Evolutionary conservation across 2,888 invertebrate genomes (phyloP), one percentile per base, ranked within the genome.

Genomic region (Orthosia gracilis): DNA sequence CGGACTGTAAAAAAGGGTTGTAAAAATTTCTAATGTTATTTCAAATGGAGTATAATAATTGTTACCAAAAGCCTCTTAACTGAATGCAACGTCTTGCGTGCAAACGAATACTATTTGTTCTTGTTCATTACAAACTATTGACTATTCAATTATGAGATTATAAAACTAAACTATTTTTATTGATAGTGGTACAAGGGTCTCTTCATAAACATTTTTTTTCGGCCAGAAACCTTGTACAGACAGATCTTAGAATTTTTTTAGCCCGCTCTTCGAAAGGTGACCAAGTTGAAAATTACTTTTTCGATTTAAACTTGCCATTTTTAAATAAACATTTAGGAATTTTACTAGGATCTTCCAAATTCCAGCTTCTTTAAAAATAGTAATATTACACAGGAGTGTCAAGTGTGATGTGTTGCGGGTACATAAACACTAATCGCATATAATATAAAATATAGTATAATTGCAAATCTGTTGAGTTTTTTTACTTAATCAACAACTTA

Each of bases 31-130:
- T 26, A 26, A 26, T 26, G 26, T 26, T 26, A 26, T 26, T 26
- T 26, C 26, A 26, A 26, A n/a, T 26, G 26, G 26, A 26, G 26
- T 26, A 26, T 26, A 26, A 26, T n/a, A 26, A 69, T 18, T 63
- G 45, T 73, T 73, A n/a, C 54, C 15, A 61, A 61, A 72, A 76
- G 63, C 73, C 66, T 74, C 71, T 55, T 52, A 69, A 70, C 26
- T 82, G 76, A 84, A 79, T 79, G 74, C 79, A 64, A 85, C 23
- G 52, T 55, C 62, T 76, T 73, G 50, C 66, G 47, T 63, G 62
- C 65, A 70, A 73, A 68, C 40, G 11, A 76, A 82, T 76, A 72
- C 71, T 76, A 69, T 65, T 73, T 74, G 72, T 83, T 83, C 71
- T 62, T 76, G 66, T 67, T 45, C 59, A 65, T 76, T 72, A 76